Evolutionary conservation across 2,888 invertebrate genomes (phyloP), one percentile per base, ranked within the genome.

Genomic region (Platycnemis pennipes): DNA sequence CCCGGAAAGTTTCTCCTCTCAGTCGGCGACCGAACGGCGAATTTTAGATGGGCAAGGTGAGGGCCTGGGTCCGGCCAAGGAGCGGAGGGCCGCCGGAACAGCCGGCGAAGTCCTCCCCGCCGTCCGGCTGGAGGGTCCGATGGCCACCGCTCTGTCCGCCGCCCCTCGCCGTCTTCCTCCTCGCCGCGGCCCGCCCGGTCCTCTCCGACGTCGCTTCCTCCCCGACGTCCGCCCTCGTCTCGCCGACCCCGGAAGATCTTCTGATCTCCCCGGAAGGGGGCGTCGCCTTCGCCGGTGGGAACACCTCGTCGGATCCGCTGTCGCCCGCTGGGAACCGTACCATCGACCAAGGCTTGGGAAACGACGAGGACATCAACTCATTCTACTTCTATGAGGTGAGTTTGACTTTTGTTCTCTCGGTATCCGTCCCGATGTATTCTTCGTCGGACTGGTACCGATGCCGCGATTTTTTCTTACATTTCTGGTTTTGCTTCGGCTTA

Each of bases 361-460:
- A 96, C 95, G 94, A 95, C 19, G 96, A 96, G 37, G 26, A 96
- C 95, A 96, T 97, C 95, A 96, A 97, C 95, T 96, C 96, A 2
- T 97, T 96, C 96, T 97, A 96, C 96, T 97, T 97, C 95, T 97
- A 97, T 95, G 96, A 96, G 96, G 97, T 96, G 95, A 95, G 96
- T 95, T 77, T 91, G 5, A n/a, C 31, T 13, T 4, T 42, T 44
- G 8, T 44, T 44, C n/a, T n/a, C n/a, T n/a, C n/a, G n/a, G n/a
- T n/a, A n/a, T n/a, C n/a, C n/a, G n/a, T n/a, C n/a, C n/a, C n/a
- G n/a, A n/a, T n/a, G n/a, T n/a, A n/a, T n/a, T n/a, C n/a, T n/a
- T n/a, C n/a, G n/a, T n/a, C n/a, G n/a, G n/a, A n/a, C n/a, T n/a
- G n/a, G n/a, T n/a, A n/a, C n/a, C n/a, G n/a, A n/a, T n/a, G n/a